phyloP scores from a whole-genome alignment of 2,888 invertebrate species.

The Rosalia funebris region DNA sequence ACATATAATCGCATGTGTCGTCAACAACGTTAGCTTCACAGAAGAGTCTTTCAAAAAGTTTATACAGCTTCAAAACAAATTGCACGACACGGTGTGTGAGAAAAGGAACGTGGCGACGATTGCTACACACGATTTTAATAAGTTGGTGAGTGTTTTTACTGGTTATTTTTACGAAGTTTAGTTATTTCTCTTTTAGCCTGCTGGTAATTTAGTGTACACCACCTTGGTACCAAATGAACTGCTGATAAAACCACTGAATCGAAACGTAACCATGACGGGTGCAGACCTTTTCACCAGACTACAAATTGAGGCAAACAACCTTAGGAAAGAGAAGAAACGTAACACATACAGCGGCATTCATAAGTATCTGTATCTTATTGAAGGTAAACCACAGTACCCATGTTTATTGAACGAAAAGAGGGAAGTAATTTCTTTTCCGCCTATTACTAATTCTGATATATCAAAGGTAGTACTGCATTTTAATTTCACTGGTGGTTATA shows the following conservation, averaged over 20 bases:
- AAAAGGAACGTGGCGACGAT: conserved; percentile 83
- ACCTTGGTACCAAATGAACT: conserved; percentile 74
- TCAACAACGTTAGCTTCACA: conserved; percentile 72
- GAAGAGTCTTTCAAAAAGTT: conserved; percentile 75
- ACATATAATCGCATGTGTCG: conserved; percentile 78
- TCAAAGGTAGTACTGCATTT: conserved; percentile 80
- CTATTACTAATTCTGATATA: conserved; percentile 84
- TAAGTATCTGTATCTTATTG: conserved; percentile 82
- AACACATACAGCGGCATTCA: conserved; percentile 85
- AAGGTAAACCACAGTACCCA: conserved; percentile 78
- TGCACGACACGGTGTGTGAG: conserved; percentile 80
- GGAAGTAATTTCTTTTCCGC: conserved; percentile 84
- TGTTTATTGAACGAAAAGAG: conserved; percentile 74
- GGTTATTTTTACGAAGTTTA: neutral
- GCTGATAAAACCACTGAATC: conserved; percentile 74
- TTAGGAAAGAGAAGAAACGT: conserved; percentile 86
- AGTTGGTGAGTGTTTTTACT: conserved; percentile 62
- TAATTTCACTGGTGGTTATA: neutral
- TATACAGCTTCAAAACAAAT: conserved; percentile 81
- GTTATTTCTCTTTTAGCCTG: conserved; percentile 41
- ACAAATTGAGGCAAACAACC: conserved; percentile 79
- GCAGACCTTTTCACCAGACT: conserved; percentile 75
- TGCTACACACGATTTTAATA: conserved; percentile 82
- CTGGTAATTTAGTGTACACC: conserved; percentile 73
- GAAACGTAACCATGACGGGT: conserved; percentile 71